Evolutionary conservation across 30 jellyfish, hydroid and myxozoan genomes (phyloP), one percentile per base, ranked within the genome.

Genomic region (Catostylus mosaicus): DNA sequence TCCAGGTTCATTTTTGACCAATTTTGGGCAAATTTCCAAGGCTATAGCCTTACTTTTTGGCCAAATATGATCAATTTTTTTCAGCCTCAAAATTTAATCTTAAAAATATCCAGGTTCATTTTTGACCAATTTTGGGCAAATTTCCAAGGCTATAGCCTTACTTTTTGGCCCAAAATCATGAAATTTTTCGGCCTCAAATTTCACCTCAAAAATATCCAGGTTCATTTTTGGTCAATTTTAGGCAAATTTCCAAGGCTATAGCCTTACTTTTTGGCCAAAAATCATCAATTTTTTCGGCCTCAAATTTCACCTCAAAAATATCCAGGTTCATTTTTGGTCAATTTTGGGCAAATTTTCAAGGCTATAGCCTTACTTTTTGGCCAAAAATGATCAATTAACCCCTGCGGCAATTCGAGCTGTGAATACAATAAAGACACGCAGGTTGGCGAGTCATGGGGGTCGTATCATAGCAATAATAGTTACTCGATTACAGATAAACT

Each of bases 21-120:
- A 12, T 68, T 33, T 68, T 11, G 3, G 33, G 80, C 2, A 43
- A 33, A 68, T 31, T n/a, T 7, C 23, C 30, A 38, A 68, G 80
- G 80, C 65, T n/a, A 33, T 68, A 68, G 11, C 80, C 80, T 68
- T 68, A 62, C 75, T 29, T 62, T 62, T 62, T 27, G 46, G 26
- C 50, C 40, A 62, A 62, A 40, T 0, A 23, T 37, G 67, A 14
- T 22, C 19, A 22, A 10, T 7, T 52, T 52, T n/a, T 10, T 14
- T 3, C 3, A 52, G 7, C 6, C 30, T 52, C 24, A 7, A 10
- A 4, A 52, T 52, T 14, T 27, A 56, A n/a, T 56, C 6, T 7
- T 22, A 66, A 31, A 69, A 0, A 26, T 37, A 24, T 3, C 29
- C 19, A 22, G 3, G 3, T 52, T 52, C 30, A n/a, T 14, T 3